Evolutionary conservation across 2,113 vertebrate genomes (phyloP).

Genomic region (Tyrannus savana): DNA sequence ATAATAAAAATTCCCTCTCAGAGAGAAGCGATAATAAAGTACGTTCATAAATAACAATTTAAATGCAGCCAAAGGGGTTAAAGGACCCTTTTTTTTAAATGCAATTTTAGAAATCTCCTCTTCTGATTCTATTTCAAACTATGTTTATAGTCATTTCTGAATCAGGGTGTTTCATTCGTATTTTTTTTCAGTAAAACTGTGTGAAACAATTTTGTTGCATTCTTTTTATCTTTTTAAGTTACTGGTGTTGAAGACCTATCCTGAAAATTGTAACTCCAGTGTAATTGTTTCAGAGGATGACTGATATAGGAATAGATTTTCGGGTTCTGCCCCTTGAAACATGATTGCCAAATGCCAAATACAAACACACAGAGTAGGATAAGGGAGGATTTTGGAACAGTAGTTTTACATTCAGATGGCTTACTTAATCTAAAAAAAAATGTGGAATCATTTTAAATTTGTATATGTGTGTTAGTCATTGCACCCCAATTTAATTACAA

Average conservation of each 20-base stretch:
- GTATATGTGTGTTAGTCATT: background rate
- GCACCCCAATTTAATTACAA: background rate
- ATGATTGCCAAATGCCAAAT: background rate
- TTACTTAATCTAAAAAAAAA: background rate
- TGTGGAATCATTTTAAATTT: background rate
- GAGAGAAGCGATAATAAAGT: background rate
- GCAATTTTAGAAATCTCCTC: background rate
- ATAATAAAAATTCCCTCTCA: background rate
- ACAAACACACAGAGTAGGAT: background rate
- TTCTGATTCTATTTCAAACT: background rate
- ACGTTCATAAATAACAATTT: background rate
- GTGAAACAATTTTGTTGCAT: background rate
- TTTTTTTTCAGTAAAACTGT: background rate
- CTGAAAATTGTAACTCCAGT: background rate
- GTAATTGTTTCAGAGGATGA: background rate
- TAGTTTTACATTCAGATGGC: background rate
- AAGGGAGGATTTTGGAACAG: background rate
- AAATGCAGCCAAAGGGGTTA: background rate
- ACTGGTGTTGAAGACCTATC: background rate
- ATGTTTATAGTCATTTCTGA: background rate
- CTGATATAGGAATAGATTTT: background rate
- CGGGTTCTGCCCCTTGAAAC: background rate
- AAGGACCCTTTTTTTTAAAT: background rate
- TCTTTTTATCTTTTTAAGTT: background rate
- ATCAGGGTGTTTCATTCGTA: background rate